Evolutionary conservation across 2,113 vertebrate genomes (phyloP).

Genomic region (Plestiodon gilberti): DNA sequence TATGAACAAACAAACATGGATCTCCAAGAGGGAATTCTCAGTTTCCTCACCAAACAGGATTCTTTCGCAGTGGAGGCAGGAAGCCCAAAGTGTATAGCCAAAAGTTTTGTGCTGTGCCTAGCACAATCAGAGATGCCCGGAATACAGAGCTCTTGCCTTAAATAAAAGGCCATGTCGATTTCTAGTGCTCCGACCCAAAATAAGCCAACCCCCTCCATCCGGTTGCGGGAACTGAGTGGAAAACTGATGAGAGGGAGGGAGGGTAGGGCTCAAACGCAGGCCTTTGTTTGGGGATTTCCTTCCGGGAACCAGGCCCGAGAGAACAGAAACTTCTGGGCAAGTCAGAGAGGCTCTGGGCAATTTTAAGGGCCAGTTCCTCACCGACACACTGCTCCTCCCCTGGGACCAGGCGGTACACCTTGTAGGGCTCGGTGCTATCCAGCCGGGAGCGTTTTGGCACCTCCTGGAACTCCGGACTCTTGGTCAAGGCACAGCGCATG

Average conservation of each 20-base stretch:
- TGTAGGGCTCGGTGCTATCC: conserved; percentile 88
- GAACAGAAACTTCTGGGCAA: neutral
- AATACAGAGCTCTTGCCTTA: neutral
- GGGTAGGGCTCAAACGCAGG: no score
- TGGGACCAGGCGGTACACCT: conserved; percentile 87
- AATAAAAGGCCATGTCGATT: neutral
- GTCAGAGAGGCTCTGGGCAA: no score
- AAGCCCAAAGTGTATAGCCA: neutral
- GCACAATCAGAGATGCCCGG: neutral
- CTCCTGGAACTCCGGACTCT: conserved; percentile 87
- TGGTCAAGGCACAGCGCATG: conserved; percentile 90
- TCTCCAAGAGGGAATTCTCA: no score
- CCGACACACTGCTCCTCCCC: conserved; percentile 61
- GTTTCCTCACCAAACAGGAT: neutral
- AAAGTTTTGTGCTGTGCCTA: no score
- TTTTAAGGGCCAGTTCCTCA: neutral
- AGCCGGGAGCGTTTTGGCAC: conserved; percentile 78
- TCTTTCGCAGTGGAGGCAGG: neutral
- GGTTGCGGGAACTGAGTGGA: no score
- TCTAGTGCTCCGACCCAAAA: neutral
- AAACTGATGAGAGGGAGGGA: no score
- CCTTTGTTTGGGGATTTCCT: neutral
- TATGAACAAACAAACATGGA: neutral
- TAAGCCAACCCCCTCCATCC: neutral
- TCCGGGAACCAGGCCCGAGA: neutral